Evolutionary conservation across 1,140 invertebrate genomes (phyloP).

Genomic region (Dinothrombium tinctorium): DNA sequence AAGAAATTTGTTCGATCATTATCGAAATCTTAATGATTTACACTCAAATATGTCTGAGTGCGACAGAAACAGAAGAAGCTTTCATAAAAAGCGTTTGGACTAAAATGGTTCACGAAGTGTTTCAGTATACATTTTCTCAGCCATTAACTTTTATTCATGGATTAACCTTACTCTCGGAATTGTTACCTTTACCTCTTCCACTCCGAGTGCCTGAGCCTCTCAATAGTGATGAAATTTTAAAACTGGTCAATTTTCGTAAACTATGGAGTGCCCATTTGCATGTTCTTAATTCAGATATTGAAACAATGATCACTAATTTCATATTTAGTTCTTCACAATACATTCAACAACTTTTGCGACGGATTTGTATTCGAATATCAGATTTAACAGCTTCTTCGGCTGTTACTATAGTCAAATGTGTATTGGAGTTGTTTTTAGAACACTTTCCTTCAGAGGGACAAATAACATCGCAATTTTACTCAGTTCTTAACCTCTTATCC

Average conservation of each 20-base stretch:
- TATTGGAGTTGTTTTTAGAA: conserved; percentile 23
- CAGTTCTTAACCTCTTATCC: conserved; percentile 42
- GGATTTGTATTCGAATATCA: conserved; percentile 66
- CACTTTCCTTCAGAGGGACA: neutral
- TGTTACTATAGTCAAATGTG: conserved; percentile 44
- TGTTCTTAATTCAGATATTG: conserved; percentile 44
- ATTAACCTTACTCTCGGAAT: conserved; percentile 51
- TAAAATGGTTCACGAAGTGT: conserved; percentile 56
- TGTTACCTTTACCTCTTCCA: conserved; percentile 62
- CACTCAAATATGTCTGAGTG: conserved; percentile 45
- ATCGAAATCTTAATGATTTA: conserved; percentile 58
- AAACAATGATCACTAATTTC: conserved; percentile 38
- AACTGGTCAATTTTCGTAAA: conserved; percentile 49
- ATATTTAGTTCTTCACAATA: conserved; percentile 21
- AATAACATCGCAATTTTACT: neutral
- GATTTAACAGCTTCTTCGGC: conserved; percentile 71
- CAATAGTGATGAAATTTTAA: conserved; percentile 36
- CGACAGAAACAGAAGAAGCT: conserved; percentile 22
- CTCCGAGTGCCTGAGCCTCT: conserved; percentile 29
- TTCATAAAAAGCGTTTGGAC: conserved; percentile 42
- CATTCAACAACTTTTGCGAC: conserved; percentile 46
- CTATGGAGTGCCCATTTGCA: conserved; percentile 83
- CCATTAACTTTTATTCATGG: conserved; percentile 68
- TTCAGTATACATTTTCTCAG: conserved; percentile 26
- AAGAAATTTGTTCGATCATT: conserved; percentile 36